Percentiles rank a stretch among this genome's conserved stretches.
phyloP scores from a whole-genome alignment of 2,888 invertebrate species.

The Thymelicus sylvestris region DNA sequence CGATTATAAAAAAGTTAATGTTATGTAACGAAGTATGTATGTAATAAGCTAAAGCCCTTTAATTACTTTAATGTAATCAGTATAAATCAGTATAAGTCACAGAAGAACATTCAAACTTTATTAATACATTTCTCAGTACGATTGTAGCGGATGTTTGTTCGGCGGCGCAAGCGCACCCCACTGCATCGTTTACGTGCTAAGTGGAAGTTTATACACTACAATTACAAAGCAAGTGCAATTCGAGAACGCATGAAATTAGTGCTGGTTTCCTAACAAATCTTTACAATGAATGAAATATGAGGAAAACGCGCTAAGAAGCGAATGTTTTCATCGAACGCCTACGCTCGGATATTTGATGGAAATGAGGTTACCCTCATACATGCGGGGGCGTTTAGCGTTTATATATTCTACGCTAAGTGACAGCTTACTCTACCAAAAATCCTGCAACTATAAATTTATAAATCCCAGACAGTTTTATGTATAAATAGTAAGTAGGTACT shows the following conservation, averaged over 20 bases:
- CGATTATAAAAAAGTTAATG: too few relatives aligned
- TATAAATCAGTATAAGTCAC: background rate
- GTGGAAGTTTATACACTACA: slow-evolving; percentile 59
- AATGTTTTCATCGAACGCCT: slow-evolving; percentile 23
- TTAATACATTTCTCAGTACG: slow-evolving; percentile 75
- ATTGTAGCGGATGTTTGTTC: slow-evolving; percentile 75
- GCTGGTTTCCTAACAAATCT: slow-evolving; percentile 49
- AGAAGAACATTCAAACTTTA: slow-evolving; percentile 40
- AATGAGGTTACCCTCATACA: background rate
- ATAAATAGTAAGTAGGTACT: too few relatives aligned
- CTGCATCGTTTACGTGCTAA: slow-evolving; percentile 49
- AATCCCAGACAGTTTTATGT: too few relatives aligned
- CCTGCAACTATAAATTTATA: too few relatives aligned
- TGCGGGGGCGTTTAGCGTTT: too few relatives aligned
- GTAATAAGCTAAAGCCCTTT: too few relatives aligned
- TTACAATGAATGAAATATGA: slow-evolving; percentile 41
- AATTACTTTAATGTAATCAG: too few relatives aligned
- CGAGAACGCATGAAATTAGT: slow-evolving; percentile 30
- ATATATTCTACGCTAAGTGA: too few relatives aligned
- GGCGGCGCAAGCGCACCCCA: slow-evolving; percentile 52
- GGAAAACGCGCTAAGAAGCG: slow-evolving; percentile 15
- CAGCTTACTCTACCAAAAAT: too few relatives aligned
- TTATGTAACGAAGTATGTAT: too few relatives aligned
- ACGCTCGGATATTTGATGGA: background rate
- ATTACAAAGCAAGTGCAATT: slow-evolving; percentile 60